These are phyloP conservation scores for Chaetorhynchus papuensis DNA, from an alignment of 2,113 vertebrate species.

Conservation along the genomic window DNA sequence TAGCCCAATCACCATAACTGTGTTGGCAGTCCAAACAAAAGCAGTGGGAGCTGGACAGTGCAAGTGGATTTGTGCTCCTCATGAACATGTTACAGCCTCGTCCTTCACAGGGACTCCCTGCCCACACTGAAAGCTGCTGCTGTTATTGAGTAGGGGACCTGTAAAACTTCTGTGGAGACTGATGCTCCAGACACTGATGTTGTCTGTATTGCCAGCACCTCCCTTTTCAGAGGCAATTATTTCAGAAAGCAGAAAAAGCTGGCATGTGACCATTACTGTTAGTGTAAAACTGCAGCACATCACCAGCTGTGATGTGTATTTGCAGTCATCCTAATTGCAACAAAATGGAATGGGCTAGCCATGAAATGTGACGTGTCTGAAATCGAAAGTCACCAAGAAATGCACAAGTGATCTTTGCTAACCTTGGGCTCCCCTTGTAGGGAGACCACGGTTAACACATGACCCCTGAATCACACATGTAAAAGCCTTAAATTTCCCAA, in stretches of 20 bases:
- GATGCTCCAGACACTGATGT: not conserved
- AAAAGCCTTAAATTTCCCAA: accelerated
- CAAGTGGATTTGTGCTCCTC: not conserved
- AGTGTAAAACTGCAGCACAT: not conserved
- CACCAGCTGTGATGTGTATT: not conserved
- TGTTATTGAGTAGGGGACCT: not conserved
- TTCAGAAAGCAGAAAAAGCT: not conserved
- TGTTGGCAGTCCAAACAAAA: not conserved
- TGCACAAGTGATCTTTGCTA: not conserved
- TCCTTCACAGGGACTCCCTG: not conserved
- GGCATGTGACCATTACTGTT: not conserved
- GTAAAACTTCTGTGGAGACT: not conserved
- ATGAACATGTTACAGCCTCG: not conserved
- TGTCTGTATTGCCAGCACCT: not conserved
- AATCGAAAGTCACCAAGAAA: not conserved
- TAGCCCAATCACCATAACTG: not conserved
- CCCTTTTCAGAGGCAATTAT: not conserved
- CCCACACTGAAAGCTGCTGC: not conserved
- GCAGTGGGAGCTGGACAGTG: not conserved
- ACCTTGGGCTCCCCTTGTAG: not conserved
- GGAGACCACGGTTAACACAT: accelerated
- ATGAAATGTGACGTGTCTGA: not conserved
- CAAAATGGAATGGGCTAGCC: not conserved
- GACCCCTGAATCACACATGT: not conserved
- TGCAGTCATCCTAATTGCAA: not conserved